Evolutionary conservation across 2,113 vertebrate genomes (phyloP), one percentile per base, ranked within the genome.

Genomic region (Oryzias javanicus): DNA sequence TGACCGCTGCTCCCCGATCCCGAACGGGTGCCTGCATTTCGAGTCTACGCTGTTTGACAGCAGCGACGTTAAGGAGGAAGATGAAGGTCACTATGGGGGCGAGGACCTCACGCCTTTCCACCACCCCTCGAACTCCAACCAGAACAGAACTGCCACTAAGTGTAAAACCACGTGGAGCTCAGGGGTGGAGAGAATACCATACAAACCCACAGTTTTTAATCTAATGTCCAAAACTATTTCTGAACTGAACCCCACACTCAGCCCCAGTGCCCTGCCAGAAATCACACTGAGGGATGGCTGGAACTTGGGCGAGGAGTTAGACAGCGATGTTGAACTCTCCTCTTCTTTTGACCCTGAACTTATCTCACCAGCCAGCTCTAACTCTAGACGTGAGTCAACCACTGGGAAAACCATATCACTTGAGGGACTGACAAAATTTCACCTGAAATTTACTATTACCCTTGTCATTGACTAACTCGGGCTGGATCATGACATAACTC

Each of bases 11-110:
- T 88, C 88, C 3, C 80, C 90, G 44, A 82, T 90, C 57, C 72
- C 88, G 1, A 91, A 90, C 14, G 90, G 89, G 20, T 88, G 78
- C 78, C 74, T 93, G 80, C 91, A 92, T 89, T 93, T 92, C 52
- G 90, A 83, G 63, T 91, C 91, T 13, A 90, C 80, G 2, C 79
- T 92, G 70, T 92, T 92, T 58, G 90, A 90, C 80, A 89, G 83
- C 56, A 78, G 82, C 18, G 88, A 90, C 57, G 55, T 79, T 16
- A 89, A 90, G 53, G 89, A 85, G 44, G 77, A 74, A 25, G 56
- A 76, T 0, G 82, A 84, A 18, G 81, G 64, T 35, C 51, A 49
- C 7, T 42, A 57, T 2, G 48, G 70, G 1, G 35, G 58, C 1
- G 82, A 83, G 27, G 77, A 70, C 13, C 55, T 83, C 3, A 55